Evolutionary conservation across 2,797 vertebrate species (phyloP).

Genomic region (Sebastolobus alascanus): DNA sequence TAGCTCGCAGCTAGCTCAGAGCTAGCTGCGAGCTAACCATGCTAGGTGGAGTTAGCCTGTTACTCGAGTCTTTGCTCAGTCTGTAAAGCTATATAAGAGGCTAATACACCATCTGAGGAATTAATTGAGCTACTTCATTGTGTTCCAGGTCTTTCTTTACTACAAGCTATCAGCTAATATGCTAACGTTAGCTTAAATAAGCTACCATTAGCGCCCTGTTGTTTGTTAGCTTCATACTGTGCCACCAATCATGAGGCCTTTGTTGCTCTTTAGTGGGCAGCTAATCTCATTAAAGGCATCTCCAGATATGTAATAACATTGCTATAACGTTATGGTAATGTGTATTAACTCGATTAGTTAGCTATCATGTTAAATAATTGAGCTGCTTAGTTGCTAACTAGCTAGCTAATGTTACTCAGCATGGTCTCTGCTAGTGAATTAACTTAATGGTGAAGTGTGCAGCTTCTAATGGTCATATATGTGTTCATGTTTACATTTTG

Average conservation of each 20-base stretch:
- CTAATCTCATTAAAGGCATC: not conserved
- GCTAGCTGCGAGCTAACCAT: not conserved
- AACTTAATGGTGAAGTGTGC: not conserved
- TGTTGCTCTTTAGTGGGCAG: too few species aligned
- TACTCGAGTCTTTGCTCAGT: not conserved
- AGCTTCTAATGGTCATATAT: not conserved
- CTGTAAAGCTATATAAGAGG: not conserved
- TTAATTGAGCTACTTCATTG: not conserved
- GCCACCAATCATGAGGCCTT: conserved; percentile 17
- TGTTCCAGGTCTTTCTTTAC: fast-evolving
- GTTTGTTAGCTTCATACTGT: conserved; percentile 1
- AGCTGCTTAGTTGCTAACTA: conserved; percentile 28
- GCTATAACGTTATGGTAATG: not conserved
- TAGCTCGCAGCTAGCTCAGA: too few species aligned
- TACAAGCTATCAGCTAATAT: not conserved
- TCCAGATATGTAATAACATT: not conserved
- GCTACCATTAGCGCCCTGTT: not conserved
- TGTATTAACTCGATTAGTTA: not conserved
- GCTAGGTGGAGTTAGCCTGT: conserved; percentile 30
- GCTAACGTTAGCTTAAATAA: not conserved
- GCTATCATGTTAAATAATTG: not conserved
- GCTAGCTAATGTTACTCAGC: conserved; percentile 23
- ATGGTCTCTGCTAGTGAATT: conserved; percentile 11
- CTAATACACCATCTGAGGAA: not conserved
- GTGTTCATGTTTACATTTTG: not conserved